Evolutionary conservation across 2,113 vertebrate genomes (phyloP).

Genomic region (Prolemur simus): DNA sequence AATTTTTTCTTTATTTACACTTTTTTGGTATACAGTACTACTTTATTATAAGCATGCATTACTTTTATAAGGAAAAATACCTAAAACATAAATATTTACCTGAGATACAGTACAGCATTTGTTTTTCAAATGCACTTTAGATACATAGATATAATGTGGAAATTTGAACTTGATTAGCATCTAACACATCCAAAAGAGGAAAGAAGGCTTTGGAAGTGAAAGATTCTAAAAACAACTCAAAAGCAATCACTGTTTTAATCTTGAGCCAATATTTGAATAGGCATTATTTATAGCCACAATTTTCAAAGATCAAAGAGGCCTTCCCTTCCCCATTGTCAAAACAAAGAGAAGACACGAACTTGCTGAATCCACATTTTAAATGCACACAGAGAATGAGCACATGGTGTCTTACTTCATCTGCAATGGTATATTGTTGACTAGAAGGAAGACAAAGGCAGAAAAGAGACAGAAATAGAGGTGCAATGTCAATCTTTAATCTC

Average conservation of each 20-base stretch:
- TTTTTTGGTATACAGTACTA: conserved; percentile 1
- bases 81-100: conserved; percentile 14
- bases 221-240: conserved; percentile 30
- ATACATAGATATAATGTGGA: conserved; percentile 1
- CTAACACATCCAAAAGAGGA: background rate
- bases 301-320: conserved; percentile 64
- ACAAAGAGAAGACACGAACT: conserved; percentile 53
- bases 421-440: conserved; percentile 21
- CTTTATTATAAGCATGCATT: conserved; percentile 36
- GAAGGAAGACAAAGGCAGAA: conserved; percentile 59
- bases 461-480: conserved; percentile 18
- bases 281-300: conserved; percentile 57
- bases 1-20: background rate
- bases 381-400: conserved; percentile 50
- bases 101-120: background rate
- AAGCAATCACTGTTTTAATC: conserved; percentile 57
- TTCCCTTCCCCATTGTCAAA: conserved; percentile 46
- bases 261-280: conserved; percentile 52
- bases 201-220: conserved; percentile 24
- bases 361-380: conserved; percentile 9
- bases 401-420: conserved; percentile 53
- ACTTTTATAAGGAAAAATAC: conserved; percentile 21
- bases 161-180: conserved; percentile 38
- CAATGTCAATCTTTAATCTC: conserved; percentile 29
- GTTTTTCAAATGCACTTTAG: conserved; percentile 45